Conservation (phyloP, 2,888 invertebrate species). For the Platycheirus albimanus region DNA sequence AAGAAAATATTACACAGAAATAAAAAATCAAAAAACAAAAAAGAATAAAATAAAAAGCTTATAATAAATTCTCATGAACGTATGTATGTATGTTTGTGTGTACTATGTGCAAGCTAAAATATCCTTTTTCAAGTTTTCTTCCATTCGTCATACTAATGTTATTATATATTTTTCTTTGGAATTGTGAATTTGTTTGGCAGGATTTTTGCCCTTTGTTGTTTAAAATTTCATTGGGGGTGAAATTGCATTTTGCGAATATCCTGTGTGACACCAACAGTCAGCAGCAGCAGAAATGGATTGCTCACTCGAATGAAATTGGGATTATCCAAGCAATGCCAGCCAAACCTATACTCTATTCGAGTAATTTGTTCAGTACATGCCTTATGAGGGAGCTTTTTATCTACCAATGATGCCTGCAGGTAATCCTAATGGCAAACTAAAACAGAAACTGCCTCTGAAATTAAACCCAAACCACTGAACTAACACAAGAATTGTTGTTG, state of each 20-base stretch:
- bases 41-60: slow-evolving; percentile 41
- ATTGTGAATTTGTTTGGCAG: background rate
- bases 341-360: too few relatives aligned
- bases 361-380: too few relatives aligned
- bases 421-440: too few relatives aligned
- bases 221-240: slow-evolving; percentile 62
- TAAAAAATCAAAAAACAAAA: slow-evolving; percentile 8
- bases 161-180: slow-evolving; percentile 35
- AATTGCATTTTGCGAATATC: slow-evolving; percentile 52
- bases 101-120: slow-evolving; percentile 43
- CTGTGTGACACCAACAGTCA: slow-evolving; percentile 34
- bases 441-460: too few relatives aligned
- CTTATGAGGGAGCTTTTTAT: too few relatives aligned
- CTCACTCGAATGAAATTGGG: slow-evolving; percentile 46
- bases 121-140: slow-evolving; percentile 2
- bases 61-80: slow-evolving; percentile 42
- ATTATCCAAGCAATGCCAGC: slow-evolving; percentile 45
- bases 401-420: too few relatives aligned
- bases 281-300: background rate
- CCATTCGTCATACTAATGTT: background rate
- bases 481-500: too few relatives aligned
- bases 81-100: background rate
- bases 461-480: too few relatives aligned
- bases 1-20: slow-evolving; percentile 30
- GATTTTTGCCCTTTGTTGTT: slow-evolving; percentile 46